Conservation (phyloP, 2,113 vertebrate genomes). For the Protobothrops flavoviridis region DNA sequence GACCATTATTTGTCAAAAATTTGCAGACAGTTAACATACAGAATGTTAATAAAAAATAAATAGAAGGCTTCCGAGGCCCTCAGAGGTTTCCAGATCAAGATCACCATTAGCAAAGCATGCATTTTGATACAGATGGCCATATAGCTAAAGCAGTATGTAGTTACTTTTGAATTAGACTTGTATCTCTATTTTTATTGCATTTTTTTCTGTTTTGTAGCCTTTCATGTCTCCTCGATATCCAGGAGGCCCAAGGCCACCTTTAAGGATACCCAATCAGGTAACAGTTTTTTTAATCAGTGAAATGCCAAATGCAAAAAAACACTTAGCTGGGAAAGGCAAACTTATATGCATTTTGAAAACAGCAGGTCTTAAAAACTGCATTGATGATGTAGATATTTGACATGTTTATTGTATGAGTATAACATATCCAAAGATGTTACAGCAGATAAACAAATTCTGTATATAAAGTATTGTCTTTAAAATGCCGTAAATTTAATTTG, state of each 20-base stretch:
- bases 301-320: background rate
- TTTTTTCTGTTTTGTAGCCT: slow-evolving; percentile 73
- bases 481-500: background rate
- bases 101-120: background rate
- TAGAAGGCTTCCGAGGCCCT: background rate
- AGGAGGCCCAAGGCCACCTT: slow-evolving; percentile 91
- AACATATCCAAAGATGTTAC: background rate
- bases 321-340: background rate
- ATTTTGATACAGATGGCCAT: background rate
- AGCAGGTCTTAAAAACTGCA: background rate
- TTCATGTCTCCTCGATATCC: slow-evolving; percentile 99
- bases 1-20: background rate
- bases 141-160: too few species aligned
- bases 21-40: background rate
- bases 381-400: background rate
- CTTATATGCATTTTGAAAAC: background rate
- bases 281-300: slow-evolving; percentile 8
- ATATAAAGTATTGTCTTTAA: background rate
- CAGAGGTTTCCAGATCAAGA: background rate
- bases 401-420: background rate
- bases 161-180: background rate
- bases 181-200: slow-evolving; percentile 35
- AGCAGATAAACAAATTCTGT: background rate
- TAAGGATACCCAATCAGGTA: slow-evolving; percentile 99
- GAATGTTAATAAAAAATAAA: background rate